Percentiles rank a stretch among this genome's conserved stretches.
These are phyloP conservation scores for Dinomys branickii DNA, from an alignment of 2,113 vertebrate species.

Conservation along the genomic window DNA sequence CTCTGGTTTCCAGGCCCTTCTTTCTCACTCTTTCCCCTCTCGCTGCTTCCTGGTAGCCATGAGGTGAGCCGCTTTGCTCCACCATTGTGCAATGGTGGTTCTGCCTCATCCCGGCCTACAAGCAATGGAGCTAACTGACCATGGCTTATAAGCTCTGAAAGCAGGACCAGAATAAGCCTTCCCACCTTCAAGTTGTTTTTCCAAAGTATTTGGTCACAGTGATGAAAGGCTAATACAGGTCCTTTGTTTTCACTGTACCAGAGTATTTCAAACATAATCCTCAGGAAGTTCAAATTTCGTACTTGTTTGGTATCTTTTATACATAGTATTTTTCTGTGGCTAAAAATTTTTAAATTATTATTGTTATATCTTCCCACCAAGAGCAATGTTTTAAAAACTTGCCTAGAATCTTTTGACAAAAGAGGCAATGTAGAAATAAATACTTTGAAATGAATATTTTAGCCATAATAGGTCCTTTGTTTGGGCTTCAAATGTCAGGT, in stretches of 20 bases:
- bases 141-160: not conserved
- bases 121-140: not conserved
- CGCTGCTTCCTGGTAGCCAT: not conserved
- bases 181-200: not conserved
- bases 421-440: not conserved
- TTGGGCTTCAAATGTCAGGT: not conserved
- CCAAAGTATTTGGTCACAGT: not conserved
- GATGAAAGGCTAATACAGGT: not conserved
- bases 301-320: not conserved
- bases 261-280: not conserved
- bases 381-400: not conserved
- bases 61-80: not conserved
- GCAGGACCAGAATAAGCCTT: not conserved
- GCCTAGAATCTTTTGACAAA: not conserved
- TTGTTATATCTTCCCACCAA: not conserved
- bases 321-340: not conserved
- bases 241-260: not conserved
- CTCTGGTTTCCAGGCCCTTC: not conserved
- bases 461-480: not conserved
- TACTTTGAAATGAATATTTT: not conserved
- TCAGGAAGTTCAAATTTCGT: not conserved
- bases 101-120: not conserved
- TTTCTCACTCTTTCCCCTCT: not conserved
- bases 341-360: not conserved
- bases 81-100: not conserved